Evolutionary conservation across 2,113 vertebrate species (phyloP).

Genomic region (Cromileptes altivelis): DNA sequence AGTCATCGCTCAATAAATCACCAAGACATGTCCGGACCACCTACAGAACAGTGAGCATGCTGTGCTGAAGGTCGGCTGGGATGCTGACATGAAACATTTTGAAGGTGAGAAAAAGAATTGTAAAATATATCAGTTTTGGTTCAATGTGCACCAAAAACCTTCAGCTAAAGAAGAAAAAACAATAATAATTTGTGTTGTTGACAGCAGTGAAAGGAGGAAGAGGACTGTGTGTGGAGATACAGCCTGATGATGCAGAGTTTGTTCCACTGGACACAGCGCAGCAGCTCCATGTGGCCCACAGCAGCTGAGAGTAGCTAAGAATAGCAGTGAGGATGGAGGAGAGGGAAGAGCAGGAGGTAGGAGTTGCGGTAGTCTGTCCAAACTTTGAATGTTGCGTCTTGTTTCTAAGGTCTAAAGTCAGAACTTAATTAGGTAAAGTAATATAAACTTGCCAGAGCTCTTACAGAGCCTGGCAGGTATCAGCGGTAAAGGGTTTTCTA

Average conservation of each 20-base stretch:
- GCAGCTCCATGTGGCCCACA: not conserved
- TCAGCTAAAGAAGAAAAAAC: not conserved
- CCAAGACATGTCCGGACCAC: not conserved
- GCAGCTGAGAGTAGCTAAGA: not conserved
- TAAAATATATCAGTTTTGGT: not conserved
- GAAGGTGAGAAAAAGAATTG: constrained; percentile 12
- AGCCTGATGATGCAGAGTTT: not conserved
- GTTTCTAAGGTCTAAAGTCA: not conserved
- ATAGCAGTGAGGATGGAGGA: constrained; percentile 19
- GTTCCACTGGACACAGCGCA: not conserved
- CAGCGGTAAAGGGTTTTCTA: not conserved
- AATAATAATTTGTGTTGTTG: not conserved
- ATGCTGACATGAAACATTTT: constrained; percentile 12
- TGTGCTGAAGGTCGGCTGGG: not conserved
- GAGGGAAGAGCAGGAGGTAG: not conserved
- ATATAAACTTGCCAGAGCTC: not conserved
- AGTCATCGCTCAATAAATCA: constrained; percentile 24
- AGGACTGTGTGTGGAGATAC: not conserved
- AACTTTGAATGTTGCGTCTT: not conserved
- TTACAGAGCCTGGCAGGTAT: not conserved
- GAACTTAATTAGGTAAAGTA: not conserved
- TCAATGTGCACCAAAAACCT: not conserved
- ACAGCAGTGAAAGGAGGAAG: not conserved
- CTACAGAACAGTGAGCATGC: constrained; percentile 1
- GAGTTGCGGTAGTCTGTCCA: not conserved